Percentiles rank a stretch among this genome's conserved stretches.
These are phyloP conservation scores for Metacarcinus magister DNA, from an alignment of 2,888 invertebrate genomes.

Conservation along the genomic window DNA sequence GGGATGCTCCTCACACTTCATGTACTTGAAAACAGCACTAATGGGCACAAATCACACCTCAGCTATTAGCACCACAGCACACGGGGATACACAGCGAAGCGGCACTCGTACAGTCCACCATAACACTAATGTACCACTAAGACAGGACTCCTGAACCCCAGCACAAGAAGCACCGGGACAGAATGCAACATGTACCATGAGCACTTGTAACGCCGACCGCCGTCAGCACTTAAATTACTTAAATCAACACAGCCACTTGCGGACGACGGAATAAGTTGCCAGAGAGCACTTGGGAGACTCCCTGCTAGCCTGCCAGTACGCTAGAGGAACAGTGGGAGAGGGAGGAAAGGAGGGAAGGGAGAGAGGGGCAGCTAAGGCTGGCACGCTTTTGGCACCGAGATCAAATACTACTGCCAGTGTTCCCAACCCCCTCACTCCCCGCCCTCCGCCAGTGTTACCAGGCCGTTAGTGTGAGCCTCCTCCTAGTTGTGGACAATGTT, in stretches of 20 bases:
- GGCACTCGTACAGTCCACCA: not conserved
- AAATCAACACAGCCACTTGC: conserved; percentile 33
- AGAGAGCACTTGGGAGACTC: not conserved
- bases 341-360: not conserved
- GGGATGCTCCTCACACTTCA: not conserved
- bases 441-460: not conserved
- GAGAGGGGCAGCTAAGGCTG: not conserved
- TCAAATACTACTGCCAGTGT: conserved; percentile 31
- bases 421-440: not conserved
- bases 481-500: not conserved
- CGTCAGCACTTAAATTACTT: conserved; percentile 48
- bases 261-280: conserved; percentile 35
- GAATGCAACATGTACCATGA: conserved; percentile 19
- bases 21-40: not conserved
- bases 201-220: conserved; percentile 21
- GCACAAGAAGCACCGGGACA: not conserved
- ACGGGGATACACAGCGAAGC: not conserved
- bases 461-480: not conserved
- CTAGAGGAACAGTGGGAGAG: conserved; percentile 29
- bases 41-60: not conserved
- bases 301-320: not conserved
- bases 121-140: not conserved
- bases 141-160: not conserved
- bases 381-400: conserved; percentile 36
- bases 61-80: not conserved